Evolutionary conservation across 2,888 invertebrate genomes (phyloP), one percentile per base, ranked within the genome.

Genomic region (Dendrolimus houi): DNA sequence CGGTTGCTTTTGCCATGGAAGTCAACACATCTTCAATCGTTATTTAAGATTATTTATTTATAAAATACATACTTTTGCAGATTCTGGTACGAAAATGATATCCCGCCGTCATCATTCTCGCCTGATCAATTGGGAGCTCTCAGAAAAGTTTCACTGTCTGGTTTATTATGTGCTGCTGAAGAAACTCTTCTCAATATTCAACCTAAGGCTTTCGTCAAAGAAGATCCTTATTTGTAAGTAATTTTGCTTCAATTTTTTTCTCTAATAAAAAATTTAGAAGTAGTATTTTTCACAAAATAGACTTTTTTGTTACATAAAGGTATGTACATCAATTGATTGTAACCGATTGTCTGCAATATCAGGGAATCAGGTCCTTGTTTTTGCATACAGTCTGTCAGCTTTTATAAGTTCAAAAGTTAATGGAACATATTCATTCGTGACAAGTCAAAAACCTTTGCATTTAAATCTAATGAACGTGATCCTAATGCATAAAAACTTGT

Each of bases 41-140:
- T 29, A 29, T 29, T 29, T 29, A 29, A 6, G 29, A 29, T 29
- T 29, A 29, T 29, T 29, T 29, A 29, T 29, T 29, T 6, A 29
- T 29, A 29, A 29, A 29, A 29, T 29, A 29, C 6, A 6, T 29
- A 29, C 29, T 29, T n/a, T 29, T 66, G 9, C 71, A 92, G 98
- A 62, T 98, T 97, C 79, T 98, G 98, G 97, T 98, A 97, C 74
- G 98, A 98, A 81, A 98, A 98, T 76, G 97, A 98, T 74, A 92
- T 97, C 54, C 97, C 97, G 0, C 97, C 97, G 0, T 96, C 97
- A 13, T 95, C 97, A 0, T 92, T 97, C 62, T 93, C 92, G 0
- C 91, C 93, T 60, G 94, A 94, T 55, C 97, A 97, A 76, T 87
- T 98, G 9, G 93, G 93, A 58, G 96, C 97, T 64, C 93, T 98